Percentiles rank a stretch among this genome's conserved stretches.
These are phyloP conservation scores for Lasiurus borealis DNA, from an alignment of 2,113 vertebrate species.

Conservation along the genomic window DNA sequence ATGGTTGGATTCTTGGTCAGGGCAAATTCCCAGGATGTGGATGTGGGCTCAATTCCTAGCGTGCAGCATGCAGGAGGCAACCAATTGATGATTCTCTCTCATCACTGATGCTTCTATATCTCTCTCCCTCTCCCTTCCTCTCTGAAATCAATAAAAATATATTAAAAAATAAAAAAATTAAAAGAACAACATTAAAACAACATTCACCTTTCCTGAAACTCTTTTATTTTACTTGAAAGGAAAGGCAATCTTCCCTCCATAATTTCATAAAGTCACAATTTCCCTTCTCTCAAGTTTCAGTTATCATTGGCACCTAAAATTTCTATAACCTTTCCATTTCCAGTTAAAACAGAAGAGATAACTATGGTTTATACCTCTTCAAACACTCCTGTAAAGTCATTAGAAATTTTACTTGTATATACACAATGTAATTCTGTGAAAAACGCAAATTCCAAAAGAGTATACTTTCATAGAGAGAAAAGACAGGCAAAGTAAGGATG, in stretches of 20 bases:
- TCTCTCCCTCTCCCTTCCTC: too few relatives aligned
- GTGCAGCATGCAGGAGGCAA: too few relatives aligned
- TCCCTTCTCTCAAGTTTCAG: background rate
- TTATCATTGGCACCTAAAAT: background rate
- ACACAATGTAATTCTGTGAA: background rate
- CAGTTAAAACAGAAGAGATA: slow-evolving; percentile 17
- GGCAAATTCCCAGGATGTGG: too few relatives aligned
- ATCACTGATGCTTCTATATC: too few relatives aligned
- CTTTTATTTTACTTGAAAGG: slow-evolving; percentile 49
- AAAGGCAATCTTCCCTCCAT: background rate
- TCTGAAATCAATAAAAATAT: too few relatives aligned
- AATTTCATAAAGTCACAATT: background rate
- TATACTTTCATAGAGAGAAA: background rate
- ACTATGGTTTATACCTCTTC: background rate
- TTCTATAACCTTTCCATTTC: background rate
- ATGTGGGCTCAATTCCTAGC: too few relatives aligned
- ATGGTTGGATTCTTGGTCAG: too few relatives aligned
- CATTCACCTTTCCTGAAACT: background rate
- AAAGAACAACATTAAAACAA: background rate
- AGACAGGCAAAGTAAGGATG: background rate
- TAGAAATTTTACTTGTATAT: slow-evolving; percentile 14
- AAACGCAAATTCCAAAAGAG: background rate
- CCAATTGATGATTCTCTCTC: too few relatives aligned
- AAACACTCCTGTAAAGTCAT: slow-evolving; percentile 19
- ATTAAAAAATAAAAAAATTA: too few relatives aligned